These are phyloP conservation scores for Pogonocichla stellata DNA, from an alignment of 2,113 vertebrate genomes.

Conservation along the genomic window DNA sequence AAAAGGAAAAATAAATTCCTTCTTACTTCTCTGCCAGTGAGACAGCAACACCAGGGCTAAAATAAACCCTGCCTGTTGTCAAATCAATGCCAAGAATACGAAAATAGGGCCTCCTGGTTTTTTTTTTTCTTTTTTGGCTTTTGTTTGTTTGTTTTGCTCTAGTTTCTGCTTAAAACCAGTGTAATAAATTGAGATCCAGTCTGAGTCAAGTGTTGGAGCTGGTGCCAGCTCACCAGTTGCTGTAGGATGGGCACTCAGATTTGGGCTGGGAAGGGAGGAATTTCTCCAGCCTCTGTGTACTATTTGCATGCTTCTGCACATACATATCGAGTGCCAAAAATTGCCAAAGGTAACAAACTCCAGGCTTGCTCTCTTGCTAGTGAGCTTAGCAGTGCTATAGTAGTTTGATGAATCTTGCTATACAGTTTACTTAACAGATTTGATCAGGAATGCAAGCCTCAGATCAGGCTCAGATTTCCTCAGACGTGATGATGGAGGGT, in stretches of 20 bases:
- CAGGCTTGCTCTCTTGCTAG: neutral
- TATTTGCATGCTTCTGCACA: neutral
- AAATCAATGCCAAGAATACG: neutral
- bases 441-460: neutral
- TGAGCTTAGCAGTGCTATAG: neutral
- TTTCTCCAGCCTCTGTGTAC: neutral
- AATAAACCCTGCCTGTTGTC: neutral
- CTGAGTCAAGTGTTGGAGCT: neutral
- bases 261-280: neutral
- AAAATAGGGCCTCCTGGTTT: neutral
- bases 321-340: neutral
- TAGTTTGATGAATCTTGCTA: neutral
- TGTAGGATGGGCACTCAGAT: neutral
- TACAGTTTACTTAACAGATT: neutral
- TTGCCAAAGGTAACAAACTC: neutral
- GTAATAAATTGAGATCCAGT: neutral
- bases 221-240: neutral
- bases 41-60: neutral
- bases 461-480: neutral
- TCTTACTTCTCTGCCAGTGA: neutral
- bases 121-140: neutral
- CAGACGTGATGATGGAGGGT: neutral
- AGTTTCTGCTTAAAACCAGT: neutral
- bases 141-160: neutral
- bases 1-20: constrained; percentile 28